A percentile compares a stretch with the other conserved stretches of the same genome.
phyloP scores from a whole-genome alignment of 2,113 vertebrate genomes.

The Eonycteris spelaea region DNA sequence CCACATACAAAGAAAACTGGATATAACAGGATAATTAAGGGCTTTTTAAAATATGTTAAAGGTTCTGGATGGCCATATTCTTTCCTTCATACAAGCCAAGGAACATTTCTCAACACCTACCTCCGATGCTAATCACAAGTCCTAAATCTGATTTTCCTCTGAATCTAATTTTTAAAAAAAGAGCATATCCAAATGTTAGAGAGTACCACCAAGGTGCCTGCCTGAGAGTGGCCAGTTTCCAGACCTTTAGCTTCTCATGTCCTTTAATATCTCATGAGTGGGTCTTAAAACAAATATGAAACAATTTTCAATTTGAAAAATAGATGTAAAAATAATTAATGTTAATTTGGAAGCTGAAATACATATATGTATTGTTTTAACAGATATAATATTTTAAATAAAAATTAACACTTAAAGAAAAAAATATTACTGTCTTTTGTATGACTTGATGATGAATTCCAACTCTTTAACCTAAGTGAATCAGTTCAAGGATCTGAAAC shows the following conservation, averaged over 20 bases:
- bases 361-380: not conserved
- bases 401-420: slow-evolving; percentile 31
- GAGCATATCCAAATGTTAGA: slow-evolving; percentile 3
- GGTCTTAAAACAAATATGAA: not conserved
- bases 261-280: not conserved
- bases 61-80: slow-evolving; percentile 27
- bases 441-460: not conserved
- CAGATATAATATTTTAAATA: not conserved
- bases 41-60: not conserved
- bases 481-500: not conserved
- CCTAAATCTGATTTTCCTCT: slow-evolving; percentile 24
- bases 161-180: slow-evolving; percentile 55
- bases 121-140: slow-evolving; percentile 19
- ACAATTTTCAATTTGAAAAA: slow-evolving; percentile 1
- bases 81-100: slow-evolving; percentile 53
- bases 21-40: slow-evolving; percentile 34
- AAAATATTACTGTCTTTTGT: not conserved
- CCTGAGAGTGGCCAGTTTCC: not conserved
- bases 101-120: slow-evolving; percentile 56
- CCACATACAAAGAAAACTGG: slow-evolving; percentile 14
- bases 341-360: not conserved
- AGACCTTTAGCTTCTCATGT: not conserved
- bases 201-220: not conserved
- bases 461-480: not conserved
- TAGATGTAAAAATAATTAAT: not conserved